Evolutionary conservation across 2,113 vertebrate genomes (phyloP), one percentile per base, ranked within the genome.

Genomic region (Ardeotis arabs): DNA sequence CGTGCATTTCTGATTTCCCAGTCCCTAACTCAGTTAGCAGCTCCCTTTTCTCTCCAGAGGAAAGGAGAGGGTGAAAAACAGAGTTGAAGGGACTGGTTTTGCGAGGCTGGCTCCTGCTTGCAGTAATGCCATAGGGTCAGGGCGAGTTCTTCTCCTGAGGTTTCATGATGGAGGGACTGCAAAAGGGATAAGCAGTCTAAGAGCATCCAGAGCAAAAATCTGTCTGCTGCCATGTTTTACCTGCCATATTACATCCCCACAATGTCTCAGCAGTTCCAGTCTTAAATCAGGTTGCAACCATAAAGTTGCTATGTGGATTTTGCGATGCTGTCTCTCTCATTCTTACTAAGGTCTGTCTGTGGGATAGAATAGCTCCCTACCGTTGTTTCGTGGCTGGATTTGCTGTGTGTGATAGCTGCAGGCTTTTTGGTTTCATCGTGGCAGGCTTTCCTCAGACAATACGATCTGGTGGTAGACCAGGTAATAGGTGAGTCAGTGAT

Each of bases 381-480:
- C 55, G 0, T 9, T 19, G 11, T 28, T 44, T 80, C 20, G 5
- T 76, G 72, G 14, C 25, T 67, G 39, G 25, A 39, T 52, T 86
- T 56, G 22, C 50, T 44, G 9, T 35, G 20, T 18, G 10, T 28
- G 4, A n/a, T 21, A 33, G 21, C 23, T 56, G 5, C 49, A 53
- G 52, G 6, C 1, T 22, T 16, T 27, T 88, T 58, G 24, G 1
- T 53, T 91, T 72, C 5, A 8, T 49, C 6, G 0, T 39, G 22
- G 20, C 2, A 1, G 56, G 5, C 17, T 84, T 86, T 84, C 53
- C 45, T 75, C 37, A 70, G 60, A 49, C 8, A 78, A 7, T 33
- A 27, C 0, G 0, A 29, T 35, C 16, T 1, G 0, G 9, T 47
- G 67, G n/a, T 6, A 0, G 59, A 27, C 70, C 55, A 84, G 25